Conservation (phyloP, 2,888 invertebrate species). For the Rhamnusium bicolor region DNA sequence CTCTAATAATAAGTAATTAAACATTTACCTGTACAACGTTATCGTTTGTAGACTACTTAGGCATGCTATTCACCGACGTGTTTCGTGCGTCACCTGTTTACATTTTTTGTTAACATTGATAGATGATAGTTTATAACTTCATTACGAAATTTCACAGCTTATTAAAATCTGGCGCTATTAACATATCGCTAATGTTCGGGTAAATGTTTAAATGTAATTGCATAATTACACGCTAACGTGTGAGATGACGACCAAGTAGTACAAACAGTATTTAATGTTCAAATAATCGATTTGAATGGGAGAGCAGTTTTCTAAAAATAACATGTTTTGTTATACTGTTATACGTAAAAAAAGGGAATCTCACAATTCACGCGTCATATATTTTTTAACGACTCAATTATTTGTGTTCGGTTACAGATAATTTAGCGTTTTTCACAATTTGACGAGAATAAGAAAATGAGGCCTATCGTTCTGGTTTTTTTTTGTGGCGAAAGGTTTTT, state of each 20-base stretch:
- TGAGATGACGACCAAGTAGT: background rate
- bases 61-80: background rate
- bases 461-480: too few relatives aligned
- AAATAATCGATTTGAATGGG: background rate
- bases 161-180: background rate
- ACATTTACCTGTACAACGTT: too few relatives aligned
- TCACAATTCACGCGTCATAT: too few relatives aligned
- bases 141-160: background rate
- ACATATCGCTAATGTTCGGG: background rate
- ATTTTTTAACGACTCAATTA: too few relatives aligned
- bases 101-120: background rate
- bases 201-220: background rate
- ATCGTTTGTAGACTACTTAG: background rate
- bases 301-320: background rate
- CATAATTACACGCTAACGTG: background rate
- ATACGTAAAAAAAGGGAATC: too few relatives aligned
- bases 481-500: too few relatives aligned
- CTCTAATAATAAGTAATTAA: too few relatives aligned
- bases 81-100: slow-evolving; percentile 16
- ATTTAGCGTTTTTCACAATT: too few relatives aligned
- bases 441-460: too few relatives aligned
- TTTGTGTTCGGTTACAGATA: too few relatives aligned
- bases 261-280: background rate
- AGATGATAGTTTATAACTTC: slow-evolving; percentile 10
- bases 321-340: background rate